Percentiles rank a stretch among this genome's conserved stretches.
Conservation (phyloP, 2,113 vertebrate species). For the Pithys albifrons region DNA sequence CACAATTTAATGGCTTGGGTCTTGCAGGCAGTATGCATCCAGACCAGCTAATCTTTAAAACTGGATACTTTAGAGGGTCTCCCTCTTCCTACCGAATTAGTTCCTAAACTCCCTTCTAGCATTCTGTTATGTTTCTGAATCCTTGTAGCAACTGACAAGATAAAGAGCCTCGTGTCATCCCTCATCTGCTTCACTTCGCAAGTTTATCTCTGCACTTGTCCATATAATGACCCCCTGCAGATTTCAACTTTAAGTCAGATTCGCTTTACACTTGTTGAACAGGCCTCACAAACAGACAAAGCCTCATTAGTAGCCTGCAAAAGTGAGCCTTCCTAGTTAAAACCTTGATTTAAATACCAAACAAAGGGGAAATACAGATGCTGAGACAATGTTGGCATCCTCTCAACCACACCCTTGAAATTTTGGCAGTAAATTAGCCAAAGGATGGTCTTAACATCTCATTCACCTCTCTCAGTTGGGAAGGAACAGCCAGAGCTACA, state of each 20-base stretch:
- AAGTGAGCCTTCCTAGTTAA: constrained; percentile 1
- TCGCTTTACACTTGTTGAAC: neutral
- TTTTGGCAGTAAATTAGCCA: constrained; percentile 38
- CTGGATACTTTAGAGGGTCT: neutral
- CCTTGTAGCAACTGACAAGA: neutral
- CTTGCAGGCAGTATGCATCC: neutral
- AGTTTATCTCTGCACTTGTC: constrained; percentile 37
- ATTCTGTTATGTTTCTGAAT: neutral
- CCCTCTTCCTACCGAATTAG: neutral
- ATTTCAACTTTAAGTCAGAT: constrained; percentile 28
- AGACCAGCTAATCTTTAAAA: constrained; percentile 33
- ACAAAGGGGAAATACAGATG: constrained; percentile 22
- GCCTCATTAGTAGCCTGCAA: neutral
- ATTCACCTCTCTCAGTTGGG: neutral
- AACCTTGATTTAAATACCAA: constrained; percentile 11
- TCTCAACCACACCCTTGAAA: constrained; percentile 1
- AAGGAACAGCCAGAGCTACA: constrained; percentile 28
- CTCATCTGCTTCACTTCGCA: constrained; percentile 5
- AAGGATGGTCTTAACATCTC: constrained; percentile 8
- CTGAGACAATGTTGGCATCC: constrained; percentile 23
- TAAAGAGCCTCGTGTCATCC: constrained; percentile 13
- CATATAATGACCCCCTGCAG: constrained; percentile 22
- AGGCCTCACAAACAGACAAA: neutral
- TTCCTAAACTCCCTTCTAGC: neutral
- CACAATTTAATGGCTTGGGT: neutral